Percentiles rank a stretch among this genome's conserved stretches.
These are phyloP conservation scores for Sinosuthora webbiana DNA, from an alignment of 2,113 vertebrate genomes.

Conservation along the genomic window DNA sequence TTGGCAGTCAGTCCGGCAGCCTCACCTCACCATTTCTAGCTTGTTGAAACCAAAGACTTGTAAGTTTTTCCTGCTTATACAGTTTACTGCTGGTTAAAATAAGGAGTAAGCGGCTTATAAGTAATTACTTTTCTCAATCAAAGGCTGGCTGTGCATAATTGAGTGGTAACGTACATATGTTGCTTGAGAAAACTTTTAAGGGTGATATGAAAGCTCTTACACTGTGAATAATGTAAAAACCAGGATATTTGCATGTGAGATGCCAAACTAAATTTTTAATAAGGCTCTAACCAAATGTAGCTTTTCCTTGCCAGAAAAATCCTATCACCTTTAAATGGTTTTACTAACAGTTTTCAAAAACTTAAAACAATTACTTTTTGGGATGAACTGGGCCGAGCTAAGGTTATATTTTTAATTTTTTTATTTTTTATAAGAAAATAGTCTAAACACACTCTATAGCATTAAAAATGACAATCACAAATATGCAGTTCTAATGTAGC, in stretches of 20 bases:
- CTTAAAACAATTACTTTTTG: constrained; percentile 76
- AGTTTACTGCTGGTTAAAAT: constrained; percentile 99
- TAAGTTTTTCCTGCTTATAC: constrained; percentile 99
- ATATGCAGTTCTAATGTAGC: constrained; percentile 78
- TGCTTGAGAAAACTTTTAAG: constrained; percentile 87
- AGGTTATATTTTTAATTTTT: constrained; percentile 62
- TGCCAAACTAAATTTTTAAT: constrained; percentile 80
- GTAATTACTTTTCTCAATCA: constrained; percentile 86
- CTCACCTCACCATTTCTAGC: constrained; percentile 99
- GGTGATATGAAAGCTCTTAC: constrained; percentile 80
- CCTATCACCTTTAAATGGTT: constrained; percentile 86
- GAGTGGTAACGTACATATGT: constrained; percentile 85
- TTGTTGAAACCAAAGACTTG: constrained; percentile 99
- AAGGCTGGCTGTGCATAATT: constrained; percentile 88
- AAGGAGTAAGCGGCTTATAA: constrained; percentile 96
- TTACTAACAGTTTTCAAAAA: constrained; percentile 83
- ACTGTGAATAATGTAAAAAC: constrained; percentile 68
- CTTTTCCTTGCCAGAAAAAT: constrained; percentile 75
- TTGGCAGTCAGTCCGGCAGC: constrained; percentile 98
- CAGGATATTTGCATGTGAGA: constrained; percentile 80
- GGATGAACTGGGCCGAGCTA: constrained; percentile 81
- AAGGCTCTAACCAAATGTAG: constrained; percentile 75
- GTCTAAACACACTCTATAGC: constrained; percentile 77
- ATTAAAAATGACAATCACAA: constrained; percentile 75
- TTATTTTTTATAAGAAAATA: constrained; percentile 22